Percentiles rank a stretch among this genome's conserved stretches.
phyloP scores from a whole-genome alignment of 2,113 vertebrate species.

The Procapra przewalskii region DNA sequence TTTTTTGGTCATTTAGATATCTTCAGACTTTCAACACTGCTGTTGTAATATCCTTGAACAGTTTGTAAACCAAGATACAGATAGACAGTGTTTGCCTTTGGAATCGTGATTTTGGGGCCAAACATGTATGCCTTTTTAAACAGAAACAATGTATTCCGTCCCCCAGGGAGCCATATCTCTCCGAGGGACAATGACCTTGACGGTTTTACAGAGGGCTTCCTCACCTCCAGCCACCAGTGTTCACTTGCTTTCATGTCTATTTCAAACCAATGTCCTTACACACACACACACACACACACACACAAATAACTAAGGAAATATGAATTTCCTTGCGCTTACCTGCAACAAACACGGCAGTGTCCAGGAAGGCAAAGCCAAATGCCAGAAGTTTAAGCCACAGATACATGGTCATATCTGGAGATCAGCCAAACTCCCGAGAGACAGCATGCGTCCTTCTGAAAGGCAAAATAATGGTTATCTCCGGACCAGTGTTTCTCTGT shows the following conservation, averaged over 20 bases:
- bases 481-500: conserved; percentile 34
- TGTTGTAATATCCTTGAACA: not conserved
- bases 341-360: conserved; percentile 58
- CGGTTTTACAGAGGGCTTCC: rapidly evolving
- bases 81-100: not conserved
- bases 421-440: conserved; percentile 78
- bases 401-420: conserved; percentile 88
- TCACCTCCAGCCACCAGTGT: not conserved
- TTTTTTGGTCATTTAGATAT: not conserved
- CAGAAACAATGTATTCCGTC: conserved; percentile 49
- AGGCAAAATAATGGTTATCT: conserved; percentile 78
- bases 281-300: not conserved
- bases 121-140: not conserved
- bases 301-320: not conserved
- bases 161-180: not conserved
- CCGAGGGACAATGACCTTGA: not conserved
- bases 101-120: rapidly evolving
- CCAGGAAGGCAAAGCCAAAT: conserved; percentile 80
- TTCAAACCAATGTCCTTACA: not conserved
- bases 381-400: conserved; percentile 83
- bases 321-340: conserved; percentile 74
- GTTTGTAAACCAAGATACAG: not conserved
- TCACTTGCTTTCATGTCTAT: not conserved
- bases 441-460: conserved; percentile 85
- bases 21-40: not conserved